Percentiles rank a stretch among this genome's conserved stretches.
Evolutionary conservation across 1,140 invertebrate species (phyloP).

Genomic region (Sarcophaga bullata): DNA sequence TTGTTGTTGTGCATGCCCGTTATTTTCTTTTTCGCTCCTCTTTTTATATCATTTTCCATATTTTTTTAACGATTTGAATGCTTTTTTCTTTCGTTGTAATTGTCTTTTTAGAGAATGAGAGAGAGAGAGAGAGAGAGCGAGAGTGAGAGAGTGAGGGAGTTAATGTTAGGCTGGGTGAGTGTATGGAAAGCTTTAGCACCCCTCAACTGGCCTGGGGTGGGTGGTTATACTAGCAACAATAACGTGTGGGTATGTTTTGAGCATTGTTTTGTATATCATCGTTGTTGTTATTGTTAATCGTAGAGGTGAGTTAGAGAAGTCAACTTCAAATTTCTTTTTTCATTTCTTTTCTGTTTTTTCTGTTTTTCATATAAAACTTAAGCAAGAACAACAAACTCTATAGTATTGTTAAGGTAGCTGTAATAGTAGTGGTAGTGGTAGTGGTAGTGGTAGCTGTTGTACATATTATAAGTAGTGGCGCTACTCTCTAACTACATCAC

Average conservation of each 20-base stretch:
- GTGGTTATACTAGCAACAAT: background rate
- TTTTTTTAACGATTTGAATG: constrained; percentile 32
- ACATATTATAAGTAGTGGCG: no score
- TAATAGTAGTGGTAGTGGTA: no score
- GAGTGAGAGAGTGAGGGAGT: background rate
- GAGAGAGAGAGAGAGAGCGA: background rate
- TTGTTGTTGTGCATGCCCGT: background rate
- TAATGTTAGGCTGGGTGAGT: background rate
- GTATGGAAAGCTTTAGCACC: background rate
- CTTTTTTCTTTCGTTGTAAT: background rate
- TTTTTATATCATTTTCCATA: constrained; percentile 39
- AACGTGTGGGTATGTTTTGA: background rate
- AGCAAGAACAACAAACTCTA: no score
- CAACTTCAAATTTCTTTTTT: no score
- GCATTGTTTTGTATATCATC: background rate
- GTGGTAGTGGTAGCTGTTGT: no score
- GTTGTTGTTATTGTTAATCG: background rate
- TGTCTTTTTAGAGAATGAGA: background rate
- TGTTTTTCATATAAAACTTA: no score
- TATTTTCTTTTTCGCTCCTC: background rate
- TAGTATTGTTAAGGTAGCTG: no score
- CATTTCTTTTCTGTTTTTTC: no score
- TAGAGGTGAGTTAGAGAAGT: background rate
- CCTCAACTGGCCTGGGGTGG: background rate
- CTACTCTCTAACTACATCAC: no score